Evolutionary conservation across 2,113 vertebrate genomes (phyloP).

Genomic region (Coptodon bakossiorum): DNA sequence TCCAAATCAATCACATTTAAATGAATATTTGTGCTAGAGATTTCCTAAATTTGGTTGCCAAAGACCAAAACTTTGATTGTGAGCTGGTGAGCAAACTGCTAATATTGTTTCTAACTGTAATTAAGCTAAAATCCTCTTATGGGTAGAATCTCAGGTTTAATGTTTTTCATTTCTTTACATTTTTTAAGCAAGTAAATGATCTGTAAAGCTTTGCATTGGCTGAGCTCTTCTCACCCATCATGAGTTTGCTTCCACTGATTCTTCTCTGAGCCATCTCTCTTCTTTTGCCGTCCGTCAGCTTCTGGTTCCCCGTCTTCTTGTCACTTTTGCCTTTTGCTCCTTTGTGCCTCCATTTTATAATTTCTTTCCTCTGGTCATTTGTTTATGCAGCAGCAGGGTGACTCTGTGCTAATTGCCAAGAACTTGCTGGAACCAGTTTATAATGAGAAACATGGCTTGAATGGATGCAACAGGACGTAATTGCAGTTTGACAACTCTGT

Average conservation of each 20-base stretch:
- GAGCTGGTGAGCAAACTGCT: not conserved
- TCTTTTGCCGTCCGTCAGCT: not conserved
- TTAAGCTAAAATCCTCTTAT: not conserved
- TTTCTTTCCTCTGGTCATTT: not conserved
- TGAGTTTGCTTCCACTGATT: constrained; percentile 2
- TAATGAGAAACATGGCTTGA: constrained; percentile 66
- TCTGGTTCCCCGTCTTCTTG: not conserved
- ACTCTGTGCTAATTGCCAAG: not conserved
- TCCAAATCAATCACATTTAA: not conserved
- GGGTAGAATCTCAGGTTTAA: not conserved
- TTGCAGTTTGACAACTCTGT: not conserved
- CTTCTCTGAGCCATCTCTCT: constrained; percentile 32
- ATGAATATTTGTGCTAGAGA: not conserved
- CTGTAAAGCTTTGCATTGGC: rapidly evolving
- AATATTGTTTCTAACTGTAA: not conserved
- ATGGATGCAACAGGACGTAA: constrained; percentile 31
- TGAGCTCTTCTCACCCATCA: constrained; percentile 28
- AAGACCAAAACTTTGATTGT: not conserved
- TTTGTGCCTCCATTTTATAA: constrained; percentile 32
- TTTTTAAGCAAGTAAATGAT: not conserved
- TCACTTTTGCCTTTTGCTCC: not conserved
- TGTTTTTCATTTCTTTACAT: not conserved
- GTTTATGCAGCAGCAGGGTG: constrained; percentile 36
- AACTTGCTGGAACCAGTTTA: not conserved
- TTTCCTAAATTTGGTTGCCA: rapidly evolving